Conservation (phyloP, 92 coral and sea anemone genomes). For the Porites evermanni region DNA sequence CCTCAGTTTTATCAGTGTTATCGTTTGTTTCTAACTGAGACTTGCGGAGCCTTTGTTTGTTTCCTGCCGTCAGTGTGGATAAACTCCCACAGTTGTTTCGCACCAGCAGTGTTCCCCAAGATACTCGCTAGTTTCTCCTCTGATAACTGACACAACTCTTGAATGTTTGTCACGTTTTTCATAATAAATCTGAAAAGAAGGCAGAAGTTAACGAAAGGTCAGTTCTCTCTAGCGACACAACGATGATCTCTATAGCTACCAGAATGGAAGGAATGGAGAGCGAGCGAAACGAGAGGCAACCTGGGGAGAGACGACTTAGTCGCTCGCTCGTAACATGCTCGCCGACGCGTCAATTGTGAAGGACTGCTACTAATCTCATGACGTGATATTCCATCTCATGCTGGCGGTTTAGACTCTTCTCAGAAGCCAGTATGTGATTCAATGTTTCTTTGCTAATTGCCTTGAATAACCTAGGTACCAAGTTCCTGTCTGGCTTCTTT, state of each 20-base stretch:
- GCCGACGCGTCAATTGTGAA: too few relatives aligned
- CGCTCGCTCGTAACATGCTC: too few relatives aligned
- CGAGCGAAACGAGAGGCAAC: too few relatives aligned
- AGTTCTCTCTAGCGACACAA: too few relatives aligned
- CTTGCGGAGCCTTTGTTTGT: constrained; percentile 9
- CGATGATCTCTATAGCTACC: too few relatives aligned
- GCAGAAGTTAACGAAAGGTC: background rate
- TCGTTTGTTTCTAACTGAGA: constrained; percentile 5
- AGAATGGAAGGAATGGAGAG: too few relatives aligned
- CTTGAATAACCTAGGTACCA: too few relatives aligned
- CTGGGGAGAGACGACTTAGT: too few relatives aligned
- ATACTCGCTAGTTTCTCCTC: constrained; percentile 69
- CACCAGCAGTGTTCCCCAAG: constrained; percentile 75
- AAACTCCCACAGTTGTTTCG: constrained; percentile 92
- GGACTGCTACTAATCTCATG: background rate
- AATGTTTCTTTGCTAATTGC: too few relatives aligned
- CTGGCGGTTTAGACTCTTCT: too few relatives aligned
- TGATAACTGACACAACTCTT: constrained; percentile 73
- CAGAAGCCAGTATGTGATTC: too few relatives aligned
- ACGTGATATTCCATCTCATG: background rate
- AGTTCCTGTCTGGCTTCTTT: too few relatives aligned
- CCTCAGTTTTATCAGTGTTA: background rate
- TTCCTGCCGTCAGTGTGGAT: constrained; percentile 68
- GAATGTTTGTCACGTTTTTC: constrained; percentile 79
- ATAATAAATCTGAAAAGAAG: constrained; percentile 70